A percentile compares a stretch with the other conserved stretches of the same genome.
These are phyloP conservation scores for Lycia hirtaria DNA, from an alignment of 2,888 invertebrate species.

Conservation along the genomic window DNA sequence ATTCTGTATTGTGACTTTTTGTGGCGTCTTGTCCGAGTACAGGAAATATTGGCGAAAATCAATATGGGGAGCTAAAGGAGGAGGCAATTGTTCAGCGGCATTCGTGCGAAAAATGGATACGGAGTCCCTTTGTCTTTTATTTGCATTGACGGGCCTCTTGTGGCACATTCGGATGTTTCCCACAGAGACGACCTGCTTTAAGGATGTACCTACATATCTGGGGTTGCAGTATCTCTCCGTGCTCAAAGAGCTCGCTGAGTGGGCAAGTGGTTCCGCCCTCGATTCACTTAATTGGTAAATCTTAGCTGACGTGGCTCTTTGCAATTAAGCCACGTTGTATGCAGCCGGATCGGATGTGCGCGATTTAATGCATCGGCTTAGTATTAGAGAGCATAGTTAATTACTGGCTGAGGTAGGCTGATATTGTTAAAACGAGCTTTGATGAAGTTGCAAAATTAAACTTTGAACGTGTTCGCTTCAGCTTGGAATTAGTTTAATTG, in stretches of 20 bases:
- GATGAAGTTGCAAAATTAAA: slow-evolving; percentile 18
- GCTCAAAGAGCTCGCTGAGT: slow-evolving; percentile 62
- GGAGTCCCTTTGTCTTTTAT: slow-evolving; percentile 38
- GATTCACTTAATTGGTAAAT: slow-evolving; percentile 82
- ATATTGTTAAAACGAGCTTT: slow-evolving; percentile 16
- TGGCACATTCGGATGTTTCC: slow-evolving; percentile 28
- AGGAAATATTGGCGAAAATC: slow-evolving; percentile 14
- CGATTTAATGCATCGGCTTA: slow-evolving; percentile 61
- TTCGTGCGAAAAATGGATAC: slow-evolving; percentile 30
- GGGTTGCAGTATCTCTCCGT: slow-evolving; percentile 22
- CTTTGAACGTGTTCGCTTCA: slow-evolving; percentile 4
- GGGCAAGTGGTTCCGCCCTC: slow-evolving; percentile 72
- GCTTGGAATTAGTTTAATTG: slow-evolving; percentile 1
- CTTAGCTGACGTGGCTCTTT: slow-evolving; percentile 81
- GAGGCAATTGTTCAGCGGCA: slow-evolving; percentile 13
- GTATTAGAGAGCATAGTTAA: slow-evolving; percentile 51
- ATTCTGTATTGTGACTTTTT: slow-evolving; percentile 43
- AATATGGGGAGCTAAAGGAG: slow-evolving; percentile 8
- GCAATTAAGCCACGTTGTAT: slow-evolving; percentile 72
- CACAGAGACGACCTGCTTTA: background rate
- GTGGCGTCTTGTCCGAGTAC: slow-evolving; percentile 31
- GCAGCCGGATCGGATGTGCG: slow-evolving; percentile 61
- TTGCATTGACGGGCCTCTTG: slow-evolving; percentile 37
- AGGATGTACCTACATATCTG: slow-evolving; percentile 14
- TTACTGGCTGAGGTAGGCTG: slow-evolving; percentile 34